phyloP scores from a whole-genome alignment of 1,140 invertebrate species.

The Monomorium pharaonis region DNA sequence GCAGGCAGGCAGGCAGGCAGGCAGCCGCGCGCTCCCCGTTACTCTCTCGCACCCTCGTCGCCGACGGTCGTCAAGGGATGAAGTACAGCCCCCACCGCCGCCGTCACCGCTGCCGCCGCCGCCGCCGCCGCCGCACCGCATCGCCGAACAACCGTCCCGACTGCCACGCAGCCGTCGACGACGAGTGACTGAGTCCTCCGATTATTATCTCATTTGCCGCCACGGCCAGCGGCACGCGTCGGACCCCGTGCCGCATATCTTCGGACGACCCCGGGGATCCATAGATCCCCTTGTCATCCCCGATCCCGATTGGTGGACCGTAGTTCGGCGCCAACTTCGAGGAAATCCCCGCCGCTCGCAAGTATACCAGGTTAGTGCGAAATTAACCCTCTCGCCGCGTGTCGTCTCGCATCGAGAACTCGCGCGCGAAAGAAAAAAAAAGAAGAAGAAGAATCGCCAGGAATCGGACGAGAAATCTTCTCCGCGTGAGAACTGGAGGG shows the following conservation, averaged over 20 bases:
- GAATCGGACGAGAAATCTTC: not conserved
- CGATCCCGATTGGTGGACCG: conserved; percentile 54
- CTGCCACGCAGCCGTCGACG: conserved; percentile 71
- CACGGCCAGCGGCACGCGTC: conserved; percentile 73
- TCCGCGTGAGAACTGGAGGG: no score
- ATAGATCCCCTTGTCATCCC: conserved; percentile 63
- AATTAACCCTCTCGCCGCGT: not conserved
- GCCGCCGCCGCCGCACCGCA: conserved; percentile 45
- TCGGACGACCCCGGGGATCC: conserved; percentile 13
- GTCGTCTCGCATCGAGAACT: not conserved
- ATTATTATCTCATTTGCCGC: conserved; percentile 85
- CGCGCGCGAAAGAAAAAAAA: no score
- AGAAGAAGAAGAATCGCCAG: not conserved
- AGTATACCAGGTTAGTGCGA: conserved; percentile 67
- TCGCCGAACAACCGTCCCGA: conserved; percentile 55
- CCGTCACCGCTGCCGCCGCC: conserved; percentile 70
- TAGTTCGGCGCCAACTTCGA: not conserved
- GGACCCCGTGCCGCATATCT: not conserved
- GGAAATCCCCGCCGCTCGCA: conserved; percentile 35
- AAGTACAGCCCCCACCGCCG: conserved; percentile 79
- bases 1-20: no score
- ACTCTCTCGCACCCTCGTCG: conserved; percentile 62
- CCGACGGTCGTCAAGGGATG: conserved; percentile 77
- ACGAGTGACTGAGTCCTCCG: conserved; percentile 79
- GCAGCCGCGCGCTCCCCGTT: conserved; percentile 31